Percentiles rank a stretch among this genome's conserved stretches.
Evolutionary conservation across 2,113 vertebrate genomes (phyloP).

Genomic region (Toxotes jaculatrix): DNA sequence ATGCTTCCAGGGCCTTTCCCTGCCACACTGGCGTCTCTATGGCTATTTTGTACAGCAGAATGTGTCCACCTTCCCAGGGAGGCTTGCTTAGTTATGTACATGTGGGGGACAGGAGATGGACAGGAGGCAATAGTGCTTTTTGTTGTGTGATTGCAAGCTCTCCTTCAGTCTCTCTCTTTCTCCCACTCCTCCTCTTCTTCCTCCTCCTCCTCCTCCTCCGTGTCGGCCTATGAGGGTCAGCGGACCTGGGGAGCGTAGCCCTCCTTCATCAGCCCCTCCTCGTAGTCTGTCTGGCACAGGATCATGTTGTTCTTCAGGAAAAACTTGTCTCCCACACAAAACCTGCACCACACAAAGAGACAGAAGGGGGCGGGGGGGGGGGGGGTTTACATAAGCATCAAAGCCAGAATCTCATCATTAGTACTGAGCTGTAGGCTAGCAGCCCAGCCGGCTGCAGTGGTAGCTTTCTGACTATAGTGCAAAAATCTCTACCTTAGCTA

Average conservation of each 20-base stretch:
- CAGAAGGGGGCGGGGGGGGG: not conserved
- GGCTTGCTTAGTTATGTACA: constrained; percentile 77
- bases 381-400: constrained; percentile 36
- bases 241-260: constrained; percentile 96
- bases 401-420: constrained; percentile 43
- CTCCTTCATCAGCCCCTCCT: constrained; percentile 99
- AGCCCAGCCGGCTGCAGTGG: constrained; percentile 9
- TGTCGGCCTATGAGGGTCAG: constrained; percentile 81
- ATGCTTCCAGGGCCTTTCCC: constrained; percentile 40
- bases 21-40: constrained; percentile 81
- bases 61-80: constrained; percentile 65
- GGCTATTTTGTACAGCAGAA: constrained; percentile 91
- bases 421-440: constrained; percentile 49
- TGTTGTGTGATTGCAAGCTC: constrained; percentile 83
- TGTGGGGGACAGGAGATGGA: constrained; percentile 82
- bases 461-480: constrained; percentile 3
- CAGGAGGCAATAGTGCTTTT: constrained; percentile 89
- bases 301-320: constrained; percentile 99
- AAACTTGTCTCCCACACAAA: constrained; percentile 99
- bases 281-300: constrained; percentile 99
- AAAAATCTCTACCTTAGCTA: not conserved
- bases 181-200: constrained; percentile 56
- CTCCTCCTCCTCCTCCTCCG: constrained; percentile 13
- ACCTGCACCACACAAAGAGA: constrained; percentile 85
- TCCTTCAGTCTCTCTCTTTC: constrained; percentile 63